Base-by-base conservation (phyloP, 2,888 invertebrate genomes). In the Hecatera dysodea region DNA sequence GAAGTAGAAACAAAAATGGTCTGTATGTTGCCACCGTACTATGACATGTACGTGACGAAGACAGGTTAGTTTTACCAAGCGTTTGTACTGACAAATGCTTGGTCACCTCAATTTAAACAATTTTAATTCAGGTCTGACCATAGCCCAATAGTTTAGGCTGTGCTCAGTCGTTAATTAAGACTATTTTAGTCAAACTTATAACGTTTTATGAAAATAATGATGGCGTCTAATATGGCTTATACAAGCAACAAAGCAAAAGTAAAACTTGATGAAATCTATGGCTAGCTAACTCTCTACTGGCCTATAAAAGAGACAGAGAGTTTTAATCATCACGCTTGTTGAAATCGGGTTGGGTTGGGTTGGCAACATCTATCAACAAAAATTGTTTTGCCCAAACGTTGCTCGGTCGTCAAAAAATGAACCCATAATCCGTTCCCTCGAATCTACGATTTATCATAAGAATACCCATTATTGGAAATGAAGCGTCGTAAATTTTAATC, bases 1-100 rank as follows among this genome's bases (percentile, higher is more conserved):
- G 19, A 22, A 33, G 12, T 27, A 19, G 1, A 55, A 56, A 44
- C 22, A 27, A 67, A 56, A 72, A 36, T 67, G 12, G 46, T 17
- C 17, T 33, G 53, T 29, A 27, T 24, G 24, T 55, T 55, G 12
- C n/a, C 9, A 6, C 17, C 12, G 33, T 27, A 63, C n/a, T 53
- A n/a, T n/a, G 17, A n/a, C 44, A 52, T 27, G 11, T 22, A 39
- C 36, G 53, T 46, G 29, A 46, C 6, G 22, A 29, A 29, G 29
- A 19, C 22, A 36, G 11, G 22, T 11, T 44, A 24, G n/a, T 33
- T 29, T 29, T 24, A n/a, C 1, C 2, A 44, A 44, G 8, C 7
- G 8, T n/a, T 11, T 8, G 8, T 19, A 7, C n/a, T 22, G 24
- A n/a, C n/a, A n/a, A n/a, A n/a, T n/a, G n/a, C n/a, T n/a, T n/a